Evolutionary conservation across 2,888 invertebrate genomes (phyloP), one percentile per base, ranked within the genome.

Genomic region (Leptopterna dolabrata): DNA sequence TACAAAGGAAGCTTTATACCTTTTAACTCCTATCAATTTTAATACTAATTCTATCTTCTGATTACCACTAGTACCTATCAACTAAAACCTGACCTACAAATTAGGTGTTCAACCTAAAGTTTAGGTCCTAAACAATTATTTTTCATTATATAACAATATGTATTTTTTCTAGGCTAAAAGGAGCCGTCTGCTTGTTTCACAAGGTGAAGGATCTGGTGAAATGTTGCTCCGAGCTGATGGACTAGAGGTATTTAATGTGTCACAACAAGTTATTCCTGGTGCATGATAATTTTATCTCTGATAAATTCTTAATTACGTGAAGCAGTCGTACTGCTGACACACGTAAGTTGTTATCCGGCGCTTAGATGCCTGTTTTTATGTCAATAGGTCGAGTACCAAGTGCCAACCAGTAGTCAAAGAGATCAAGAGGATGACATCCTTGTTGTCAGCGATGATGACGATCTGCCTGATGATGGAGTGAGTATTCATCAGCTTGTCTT

Each of bases 401-500:
- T 97, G 87, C 96, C 97, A 9, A 97, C 97, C 0, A 96, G 96
- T 29, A 96, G 96, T 41, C 96, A 97, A 90, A 94, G 96, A 88
- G 97, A 97, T 91, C 96, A 96, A 91, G 93, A 96, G 90, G 96
- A 96, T 91, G 96, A 96, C 89, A 95, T 96, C 70, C 95, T 96
- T 73, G 95, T 95, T 4, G 95, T 96, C 0, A 96, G 96, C 91
- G 95, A 95, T 90, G 93, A 93, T 88, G 93, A 93, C 81, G 91
- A 90, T 30, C 93, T 94, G 91, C 93, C 93, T 24, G 94, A 94
- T 89, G 93, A 89, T 93, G 88, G 94, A 93, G 92, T 94, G 93
- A 88, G 89, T 88, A 27, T 36, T 16, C 9, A 14, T 76, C 24
- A 36, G 36, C 36, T 36, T n/a, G n/a, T n/a, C n/a, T n/a, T n/a